Conservation (phyloP, 1,140 invertebrate species). For the Drosophila sechellia region DNA sequence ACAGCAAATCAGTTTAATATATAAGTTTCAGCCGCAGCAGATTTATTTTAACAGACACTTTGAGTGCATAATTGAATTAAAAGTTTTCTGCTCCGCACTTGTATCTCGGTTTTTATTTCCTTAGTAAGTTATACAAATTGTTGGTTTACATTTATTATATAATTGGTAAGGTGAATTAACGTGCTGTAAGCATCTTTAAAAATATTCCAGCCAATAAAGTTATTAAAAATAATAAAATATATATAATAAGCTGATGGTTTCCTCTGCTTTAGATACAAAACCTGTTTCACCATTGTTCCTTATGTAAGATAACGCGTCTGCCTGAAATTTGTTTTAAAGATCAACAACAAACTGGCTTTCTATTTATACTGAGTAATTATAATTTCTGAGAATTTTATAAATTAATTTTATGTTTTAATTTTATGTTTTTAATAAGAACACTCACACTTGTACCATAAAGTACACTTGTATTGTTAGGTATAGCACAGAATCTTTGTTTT, state of each 20-base stretch:
- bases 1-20: slow-evolving; percentile 26
- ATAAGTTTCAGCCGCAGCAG: slow-evolving; percentile 18
- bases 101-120: neutral
- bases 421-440: too few species aligned
- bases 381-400: too few species aligned
- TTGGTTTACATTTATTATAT: neutral
- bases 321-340: neutral
- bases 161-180: neutral
- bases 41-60: slow-evolving; percentile 26
- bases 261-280: too few species aligned
- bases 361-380: too few species aligned
- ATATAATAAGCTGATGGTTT: too few species aligned
- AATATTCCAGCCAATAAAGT: too few species aligned
- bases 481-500: too few species aligned
- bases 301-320: neutral
- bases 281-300: neutral
- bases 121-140: neutral
- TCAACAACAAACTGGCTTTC: neutral
- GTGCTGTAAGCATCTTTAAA: too few species aligned
- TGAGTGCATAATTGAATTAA: slow-evolving; percentile 37
- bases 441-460: too few species aligned
- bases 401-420: too few species aligned
- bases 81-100: slow-evolving; percentile 13
- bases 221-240: too few species aligned
- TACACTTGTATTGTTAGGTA: too few species aligned